Evolutionary conservation across 2,888 invertebrate species (phyloP), one percentile per base, ranked within the genome.

Genomic region (Eulithis testata): DNA sequence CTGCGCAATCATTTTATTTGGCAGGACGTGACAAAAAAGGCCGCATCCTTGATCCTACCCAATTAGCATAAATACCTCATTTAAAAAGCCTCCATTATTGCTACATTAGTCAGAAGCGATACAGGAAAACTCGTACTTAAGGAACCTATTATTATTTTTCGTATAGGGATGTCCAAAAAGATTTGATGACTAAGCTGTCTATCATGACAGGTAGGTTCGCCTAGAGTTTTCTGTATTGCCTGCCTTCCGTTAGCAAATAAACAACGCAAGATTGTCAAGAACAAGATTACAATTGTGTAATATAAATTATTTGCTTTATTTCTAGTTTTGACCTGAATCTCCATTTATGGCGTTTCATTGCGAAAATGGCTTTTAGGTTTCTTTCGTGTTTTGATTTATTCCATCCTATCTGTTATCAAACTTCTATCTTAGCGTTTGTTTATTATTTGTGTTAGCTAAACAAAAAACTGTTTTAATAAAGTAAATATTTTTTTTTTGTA

Each of bases 271-370:
- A 49, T 65, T 63, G 65, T 62, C 57, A 65, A 65, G 65, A 68
- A 60, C 57, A 65, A 65, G 65, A 68, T 64, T 53, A 63, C 27
- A 50, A 51, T 68, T 63, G 68, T 60, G 62, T 65, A 65, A 70
- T 49, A 56, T 65, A 58, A 65, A 60, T 72, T 72, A 72, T 66
- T 66, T 60, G n/a, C 56, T 71, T 71, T 71, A 69, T 69, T 61
- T 71, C 9, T 43, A 45, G 67, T 60, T 65, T 60, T 68, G 72
- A 64, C 72, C 70, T 58, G 50, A 55, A 64, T 70, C 36, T 5
- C 70, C 73, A 60, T 64, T 49, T 72, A 65, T 56, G 66, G 70
- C 31, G 49, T 58, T 51, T 7, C 54, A 60, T 70, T 66, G 60
- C 65, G 43, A 63, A 54, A 63, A 51, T 60, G 53, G 52, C 37